A percentile compares a stretch with the other conserved stretches of the same genome.
These are phyloP conservation scores for Enteromius trimaculatus DNA, from an alignment of 2,797 vertebrate genomes.

Conservation along the genomic window DNA sequence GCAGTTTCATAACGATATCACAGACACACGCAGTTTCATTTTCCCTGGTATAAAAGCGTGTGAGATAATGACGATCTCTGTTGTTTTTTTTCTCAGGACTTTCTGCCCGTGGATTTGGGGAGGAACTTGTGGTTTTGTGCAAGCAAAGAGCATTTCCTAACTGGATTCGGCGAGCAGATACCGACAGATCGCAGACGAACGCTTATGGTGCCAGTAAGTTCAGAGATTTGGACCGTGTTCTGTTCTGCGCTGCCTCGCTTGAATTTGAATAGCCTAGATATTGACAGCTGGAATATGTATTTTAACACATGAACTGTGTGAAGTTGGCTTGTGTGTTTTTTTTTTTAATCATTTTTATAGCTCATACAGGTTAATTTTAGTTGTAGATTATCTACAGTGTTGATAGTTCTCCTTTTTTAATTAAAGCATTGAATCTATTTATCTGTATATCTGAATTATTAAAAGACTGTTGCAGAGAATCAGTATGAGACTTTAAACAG, in stretches of 20 bases:
- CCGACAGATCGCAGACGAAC: constrained; percentile 61
- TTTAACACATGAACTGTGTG: constrained; percentile 1
- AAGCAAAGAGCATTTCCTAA: constrained; percentile 63
- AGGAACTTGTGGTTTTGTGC: constrained; percentile 63
- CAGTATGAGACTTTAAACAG: background rate
- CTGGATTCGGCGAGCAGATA: constrained; percentile 64
- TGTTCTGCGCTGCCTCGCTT: constrained; percentile 52
- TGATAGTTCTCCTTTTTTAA: background rate
- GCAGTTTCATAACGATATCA: constrained; percentile 9
- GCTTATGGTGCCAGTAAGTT: constrained; percentile 72
- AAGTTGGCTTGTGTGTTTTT: background rate
- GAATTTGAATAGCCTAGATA: constrained; percentile 67
- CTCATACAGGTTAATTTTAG: background rate
- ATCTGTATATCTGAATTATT: background rate
- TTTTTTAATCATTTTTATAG: background rate
- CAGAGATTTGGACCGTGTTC: constrained; percentile 66
- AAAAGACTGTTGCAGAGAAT: background rate
- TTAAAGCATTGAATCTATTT: constrained; percentile 3
- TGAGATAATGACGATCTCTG: constrained; percentile 23
- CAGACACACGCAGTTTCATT: constrained; percentile 22
- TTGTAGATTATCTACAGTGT: background rate
- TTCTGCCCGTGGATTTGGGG: constrained; percentile 61
- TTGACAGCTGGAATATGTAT: constrained; percentile 28
- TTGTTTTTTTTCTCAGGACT: constrained; percentile 57
- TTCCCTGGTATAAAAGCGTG: constrained; percentile 17